Conservation (phyloP, 2,113 vertebrate genomes). For the Hippolais icterina region DNA sequence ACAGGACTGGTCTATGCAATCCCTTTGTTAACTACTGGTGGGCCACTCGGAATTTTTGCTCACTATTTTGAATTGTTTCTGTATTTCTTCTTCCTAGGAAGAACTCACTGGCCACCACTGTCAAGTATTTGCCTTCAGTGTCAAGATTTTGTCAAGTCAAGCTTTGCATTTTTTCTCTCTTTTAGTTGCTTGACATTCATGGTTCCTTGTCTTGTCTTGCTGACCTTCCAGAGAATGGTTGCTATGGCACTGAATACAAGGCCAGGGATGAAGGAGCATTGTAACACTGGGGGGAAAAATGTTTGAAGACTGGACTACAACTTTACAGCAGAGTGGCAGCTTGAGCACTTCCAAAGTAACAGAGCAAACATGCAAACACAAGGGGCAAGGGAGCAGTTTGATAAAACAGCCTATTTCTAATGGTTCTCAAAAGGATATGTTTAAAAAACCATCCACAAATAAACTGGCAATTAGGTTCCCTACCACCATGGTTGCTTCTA, state of each 20-base stretch:
- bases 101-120: rapidly evolving
- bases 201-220: background rate
- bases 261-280: background rate
- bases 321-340: background rate
- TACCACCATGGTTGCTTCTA: background rate
- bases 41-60: background rate
- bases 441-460: background rate
- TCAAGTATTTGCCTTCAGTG: background rate
- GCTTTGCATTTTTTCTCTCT: background rate
- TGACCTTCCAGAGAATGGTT: background rate
- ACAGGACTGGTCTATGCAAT: background rate
- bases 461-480: background rate
- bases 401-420: background rate
- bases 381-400: background rate
- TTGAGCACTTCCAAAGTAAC: background rate
- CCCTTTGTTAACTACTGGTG: background rate
- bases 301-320: background rate
- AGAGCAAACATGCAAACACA: background rate
- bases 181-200: background rate
- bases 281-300: background rate
- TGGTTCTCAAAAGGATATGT: background rate
- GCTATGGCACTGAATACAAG: background rate
- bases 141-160: background rate
- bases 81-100: background rate
- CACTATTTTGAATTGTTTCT: background rate